These are phyloP conservation scores for Panorpa germanica DNA, from an alignment of 2,888 invertebrate genomes.

Conservation along the genomic window DNA sequence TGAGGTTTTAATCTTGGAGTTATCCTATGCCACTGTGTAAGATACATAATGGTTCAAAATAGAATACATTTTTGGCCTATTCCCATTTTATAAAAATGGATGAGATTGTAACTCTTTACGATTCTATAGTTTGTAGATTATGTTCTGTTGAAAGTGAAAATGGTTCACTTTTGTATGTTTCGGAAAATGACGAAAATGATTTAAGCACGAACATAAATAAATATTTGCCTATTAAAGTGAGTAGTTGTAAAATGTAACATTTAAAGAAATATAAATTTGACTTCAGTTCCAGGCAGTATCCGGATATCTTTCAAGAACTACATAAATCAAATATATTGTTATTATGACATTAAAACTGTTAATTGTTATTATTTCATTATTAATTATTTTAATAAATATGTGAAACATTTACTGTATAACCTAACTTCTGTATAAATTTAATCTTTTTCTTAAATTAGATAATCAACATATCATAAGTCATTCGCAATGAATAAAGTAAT, in stretches of 20 bases:
- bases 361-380: constrained; percentile 1
- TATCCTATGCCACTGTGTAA: too few species aligned
- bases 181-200: constrained; percentile 35
- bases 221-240: constrained; percentile 58
- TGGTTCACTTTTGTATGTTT: constrained; percentile 41
- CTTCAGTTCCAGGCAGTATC: constrained; percentile 15
- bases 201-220: constrained; percentile 46
- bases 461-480: neutral
- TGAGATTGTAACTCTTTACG: too few species aligned
- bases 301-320: too few species aligned
- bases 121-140: constrained; percentile 54
- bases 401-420: neutral
- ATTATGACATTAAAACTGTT: too few species aligned
- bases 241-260: constrained; percentile 14
- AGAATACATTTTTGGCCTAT: too few species aligned
- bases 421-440: too few species aligned
- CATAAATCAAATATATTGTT: too few species aligned
- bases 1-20: too few species aligned
- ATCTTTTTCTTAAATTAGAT: too few species aligned
- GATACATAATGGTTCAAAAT: too few species aligned
- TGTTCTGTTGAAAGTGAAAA: constrained; percentile 55
- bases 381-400: too few species aligned
- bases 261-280: constrained; percentile 19
- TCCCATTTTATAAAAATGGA: too few species aligned
- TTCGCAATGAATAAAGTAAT: neutral